Conservation (phyloP, 2,888 invertebrate species). For the Miltochrista miniata region DNA sequence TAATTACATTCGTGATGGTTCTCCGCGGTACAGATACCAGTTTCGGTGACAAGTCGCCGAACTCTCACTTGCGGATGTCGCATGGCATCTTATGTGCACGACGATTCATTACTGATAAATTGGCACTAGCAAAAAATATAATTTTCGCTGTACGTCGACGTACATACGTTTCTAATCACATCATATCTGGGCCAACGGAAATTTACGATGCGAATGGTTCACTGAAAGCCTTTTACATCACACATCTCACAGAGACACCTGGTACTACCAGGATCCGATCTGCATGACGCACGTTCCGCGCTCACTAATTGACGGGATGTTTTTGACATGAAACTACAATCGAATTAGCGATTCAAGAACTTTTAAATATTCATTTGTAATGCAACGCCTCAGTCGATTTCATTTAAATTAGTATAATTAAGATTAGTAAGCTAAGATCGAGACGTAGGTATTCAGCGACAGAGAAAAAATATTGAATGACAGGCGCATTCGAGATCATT, state of each 20-base stretch:
- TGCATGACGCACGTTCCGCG: constrained; percentile 48
- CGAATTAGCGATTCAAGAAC: constrained; percentile 48
- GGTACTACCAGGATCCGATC: constrained; percentile 78
- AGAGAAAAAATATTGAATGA: constrained; percentile 70
- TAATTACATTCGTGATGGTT: constrained; percentile 64
- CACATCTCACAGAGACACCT: constrained; percentile 63
- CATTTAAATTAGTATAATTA: constrained; percentile 64
- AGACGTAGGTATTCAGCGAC: constrained; percentile 60
- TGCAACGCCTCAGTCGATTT: constrained; percentile 62
- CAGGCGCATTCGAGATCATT: constrained; percentile 65
- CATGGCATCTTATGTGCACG: constrained; percentile 68
- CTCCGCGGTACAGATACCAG: constrained; percentile 69
- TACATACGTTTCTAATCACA: constrained; percentile 78
- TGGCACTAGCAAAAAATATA: constrained; percentile 76
- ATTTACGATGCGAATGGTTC: constrained; percentile 70
- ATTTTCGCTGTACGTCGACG: constrained; percentile 69
- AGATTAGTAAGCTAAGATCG: constrained; percentile 61
- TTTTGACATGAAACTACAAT: constrained; percentile 57
- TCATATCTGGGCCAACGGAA: constrained; percentile 81
- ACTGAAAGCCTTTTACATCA: constrained; percentile 82
- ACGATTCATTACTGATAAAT: constrained; percentile 73
- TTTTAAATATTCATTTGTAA: constrained; percentile 60
- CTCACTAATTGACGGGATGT: constrained; percentile 58
- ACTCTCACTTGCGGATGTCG: constrained; percentile 81
- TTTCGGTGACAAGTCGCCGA: constrained; percentile 78